A percentile compares a stretch with the other conserved stretches of the same genome.
Conservation (phyloP, 2,113 vertebrate genomes). For the Cavia porcellus region DNA sequence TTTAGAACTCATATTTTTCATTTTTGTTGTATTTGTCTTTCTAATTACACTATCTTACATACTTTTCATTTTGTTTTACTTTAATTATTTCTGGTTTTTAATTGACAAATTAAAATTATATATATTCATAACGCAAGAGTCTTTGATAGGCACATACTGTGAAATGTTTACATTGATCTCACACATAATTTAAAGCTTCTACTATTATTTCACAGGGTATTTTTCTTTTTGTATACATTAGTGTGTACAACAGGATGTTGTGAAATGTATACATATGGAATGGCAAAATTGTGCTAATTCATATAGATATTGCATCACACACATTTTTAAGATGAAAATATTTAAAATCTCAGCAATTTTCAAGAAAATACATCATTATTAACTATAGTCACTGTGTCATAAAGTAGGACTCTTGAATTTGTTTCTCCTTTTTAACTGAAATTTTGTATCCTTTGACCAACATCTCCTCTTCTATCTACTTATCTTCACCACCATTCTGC, state of each 20-base stretch:
- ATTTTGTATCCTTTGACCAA: neutral
- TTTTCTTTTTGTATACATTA: neutral
- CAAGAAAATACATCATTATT: neutral
- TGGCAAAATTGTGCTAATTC: neutral
- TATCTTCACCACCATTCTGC: neutral
- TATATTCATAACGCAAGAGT: neutral
- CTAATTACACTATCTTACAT: neutral
- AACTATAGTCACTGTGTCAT: neutral
- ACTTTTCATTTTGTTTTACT: neutral
- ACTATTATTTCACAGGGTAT: neutral
- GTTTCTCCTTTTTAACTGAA: neutral
- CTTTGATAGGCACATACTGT: neutral
- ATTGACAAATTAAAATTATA: neutral
- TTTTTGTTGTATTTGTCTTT: neutral
- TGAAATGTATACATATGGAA: neutral
- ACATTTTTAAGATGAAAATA: neutral
- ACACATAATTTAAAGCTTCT: neutral
- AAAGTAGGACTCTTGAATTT: neutral
- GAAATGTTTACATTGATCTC: neutral
- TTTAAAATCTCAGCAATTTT: neutral
- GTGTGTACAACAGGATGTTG: neutral
- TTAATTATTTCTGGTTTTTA: neutral
- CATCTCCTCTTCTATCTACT: neutral
- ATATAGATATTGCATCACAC: neutral
- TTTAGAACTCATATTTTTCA: conserved; percentile 22